Evolutionary conservation across 2,797 vertebrate species (phyloP).

Genomic region (Psittacula echo): DNA sequence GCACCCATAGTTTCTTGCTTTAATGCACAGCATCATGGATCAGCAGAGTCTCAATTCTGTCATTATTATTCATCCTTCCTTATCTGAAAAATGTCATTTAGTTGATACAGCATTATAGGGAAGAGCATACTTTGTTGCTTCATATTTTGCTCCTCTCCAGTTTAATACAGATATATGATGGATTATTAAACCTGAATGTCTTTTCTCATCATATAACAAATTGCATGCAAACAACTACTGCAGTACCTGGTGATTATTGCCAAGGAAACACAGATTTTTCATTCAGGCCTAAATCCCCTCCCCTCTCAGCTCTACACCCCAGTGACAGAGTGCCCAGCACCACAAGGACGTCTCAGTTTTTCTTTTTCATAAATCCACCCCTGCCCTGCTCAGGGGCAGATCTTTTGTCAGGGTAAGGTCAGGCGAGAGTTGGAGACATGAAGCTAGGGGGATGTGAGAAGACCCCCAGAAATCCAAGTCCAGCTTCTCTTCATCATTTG

Average conservation of each 20-base stretch:
- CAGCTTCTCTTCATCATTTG: neutral
- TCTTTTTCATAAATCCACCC: neutral
- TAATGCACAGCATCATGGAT: neutral
- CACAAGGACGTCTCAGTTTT: neutral
- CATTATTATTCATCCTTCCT: neutral
- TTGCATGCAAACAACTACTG: neutral
- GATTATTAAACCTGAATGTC: neutral
- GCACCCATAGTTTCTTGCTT: neutral
- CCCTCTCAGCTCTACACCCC: neutral
- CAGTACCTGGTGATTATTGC: constrained; percentile 17
- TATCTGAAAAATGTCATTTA: neutral
- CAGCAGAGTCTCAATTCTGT: neutral
- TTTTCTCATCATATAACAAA: neutral
- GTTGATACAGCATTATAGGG: neutral
- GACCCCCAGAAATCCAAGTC: neutral
- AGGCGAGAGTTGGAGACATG: fast-evolving
- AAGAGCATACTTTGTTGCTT: neutral
- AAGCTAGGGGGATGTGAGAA: fast-evolving
- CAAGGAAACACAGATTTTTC: constrained; percentile 48
- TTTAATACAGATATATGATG: neutral
- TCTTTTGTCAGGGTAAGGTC: neutral
- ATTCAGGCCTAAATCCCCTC: neutral
- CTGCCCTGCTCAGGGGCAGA: neutral
- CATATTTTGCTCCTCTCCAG: neutral
- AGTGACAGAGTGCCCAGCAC: neutral